Evolutionary conservation across 1,140 invertebrate species (phyloP).

Genomic region (Drosophila dunni): DNA sequence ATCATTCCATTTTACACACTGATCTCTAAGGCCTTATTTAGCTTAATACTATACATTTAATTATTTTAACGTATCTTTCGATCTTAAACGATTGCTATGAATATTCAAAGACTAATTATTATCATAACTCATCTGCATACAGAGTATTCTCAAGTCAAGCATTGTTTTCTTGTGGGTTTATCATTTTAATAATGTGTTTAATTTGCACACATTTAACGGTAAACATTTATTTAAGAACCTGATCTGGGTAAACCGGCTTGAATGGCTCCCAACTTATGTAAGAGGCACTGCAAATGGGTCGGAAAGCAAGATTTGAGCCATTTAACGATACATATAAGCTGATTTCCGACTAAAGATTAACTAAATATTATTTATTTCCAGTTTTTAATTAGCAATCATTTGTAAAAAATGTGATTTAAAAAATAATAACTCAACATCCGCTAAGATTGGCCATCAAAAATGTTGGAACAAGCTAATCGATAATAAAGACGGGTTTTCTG

Average conservation of each 20-base stretch:
- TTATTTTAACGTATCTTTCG: too few species aligned
- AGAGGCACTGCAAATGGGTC: slow-evolving; percentile 23
- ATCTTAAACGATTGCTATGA: too few species aligned
- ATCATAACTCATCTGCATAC: neutral
- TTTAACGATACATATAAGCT: neutral
- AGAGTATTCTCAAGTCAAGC: neutral
- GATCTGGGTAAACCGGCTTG: slow-evolving; percentile 54
- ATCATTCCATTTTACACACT: neutral
- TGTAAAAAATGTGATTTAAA: neutral
- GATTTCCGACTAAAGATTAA: slow-evolving; percentile 5
- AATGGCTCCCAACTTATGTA: slow-evolving; percentile 40
- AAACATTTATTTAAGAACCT: slow-evolving; percentile 50
- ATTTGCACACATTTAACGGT: slow-evolving; percentile 51
- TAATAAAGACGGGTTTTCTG: too few species aligned
- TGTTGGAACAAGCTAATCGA: too few species aligned
- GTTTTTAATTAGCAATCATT: slow-evolving; percentile 13
- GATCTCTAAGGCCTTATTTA: too few species aligned
- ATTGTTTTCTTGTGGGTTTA: neutral
- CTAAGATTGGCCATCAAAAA: too few species aligned
- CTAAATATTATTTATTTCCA: neutral
- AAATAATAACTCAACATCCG: neutral
- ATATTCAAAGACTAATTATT: too few species aligned
- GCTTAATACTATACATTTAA: too few species aligned
- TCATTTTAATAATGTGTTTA: slow-evolving; percentile 15
- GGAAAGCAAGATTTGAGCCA: slow-evolving; percentile 5